These are phyloP conservation scores for Sesamia inferens DNA, from an alignment of 2,888 invertebrate genomes.

Conservation along the genomic window DNA sequence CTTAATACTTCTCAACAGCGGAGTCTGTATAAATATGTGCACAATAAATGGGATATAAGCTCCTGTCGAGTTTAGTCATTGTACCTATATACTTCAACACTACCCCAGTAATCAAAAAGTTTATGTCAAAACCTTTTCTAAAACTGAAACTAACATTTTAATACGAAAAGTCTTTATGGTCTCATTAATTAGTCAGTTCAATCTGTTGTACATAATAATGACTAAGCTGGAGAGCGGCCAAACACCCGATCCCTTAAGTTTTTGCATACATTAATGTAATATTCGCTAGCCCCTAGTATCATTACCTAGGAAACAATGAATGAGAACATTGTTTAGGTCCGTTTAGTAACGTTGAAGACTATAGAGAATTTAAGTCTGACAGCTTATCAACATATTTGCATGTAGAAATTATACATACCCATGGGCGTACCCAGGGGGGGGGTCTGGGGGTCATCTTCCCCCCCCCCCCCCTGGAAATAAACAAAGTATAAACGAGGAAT, in stretches of 20 bases:
- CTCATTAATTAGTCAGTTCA: conserved; percentile 15
- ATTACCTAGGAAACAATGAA: conserved; percentile 14
- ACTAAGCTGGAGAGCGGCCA: conserved; percentile 9
- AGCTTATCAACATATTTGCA: not conserved
- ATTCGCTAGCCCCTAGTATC: conserved; percentile 23
- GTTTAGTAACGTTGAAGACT: not conserved
- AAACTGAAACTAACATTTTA: not conserved
- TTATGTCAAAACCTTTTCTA: not conserved
- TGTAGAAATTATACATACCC: not conserved
- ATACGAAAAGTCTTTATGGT: not conserved
- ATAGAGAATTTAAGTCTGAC: not conserved
- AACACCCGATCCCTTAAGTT: conserved; percentile 27
- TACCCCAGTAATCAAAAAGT: not conserved
- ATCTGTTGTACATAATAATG: conserved; percentile 18
- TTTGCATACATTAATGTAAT: conserved; percentile 37
- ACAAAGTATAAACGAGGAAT: no score
- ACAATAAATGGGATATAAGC: not conserved
- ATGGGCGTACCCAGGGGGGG: no score
- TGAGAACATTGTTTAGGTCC: not conserved
- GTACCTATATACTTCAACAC: not conserved
- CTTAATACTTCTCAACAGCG: conserved; percentile 7
- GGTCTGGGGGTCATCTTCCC: no score
- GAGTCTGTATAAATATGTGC: no score
- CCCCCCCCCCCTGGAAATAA: no score
- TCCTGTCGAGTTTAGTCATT: not conserved